Evolutionary conservation across 2,888 invertebrate genomes (phyloP).

Genomic region (Eupithecia tripunctaria): DNA sequence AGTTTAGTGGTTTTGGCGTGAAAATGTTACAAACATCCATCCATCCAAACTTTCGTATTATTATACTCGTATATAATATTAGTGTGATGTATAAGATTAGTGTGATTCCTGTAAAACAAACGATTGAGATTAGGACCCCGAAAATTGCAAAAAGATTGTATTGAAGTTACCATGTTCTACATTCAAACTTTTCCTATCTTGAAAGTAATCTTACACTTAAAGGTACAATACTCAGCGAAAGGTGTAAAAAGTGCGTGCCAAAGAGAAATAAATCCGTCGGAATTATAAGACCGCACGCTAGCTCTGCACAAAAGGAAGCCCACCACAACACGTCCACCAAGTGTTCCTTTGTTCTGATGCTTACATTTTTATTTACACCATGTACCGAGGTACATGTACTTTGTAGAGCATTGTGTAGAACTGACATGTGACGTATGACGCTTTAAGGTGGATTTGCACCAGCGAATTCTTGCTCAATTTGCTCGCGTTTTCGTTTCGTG

Average conservation of each 20-base stretch:
- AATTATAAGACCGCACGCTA: conserved; percentile 28
- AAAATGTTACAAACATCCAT: too few relatives aligned
- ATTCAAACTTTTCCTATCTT: neutral
- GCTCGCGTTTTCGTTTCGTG: neutral
- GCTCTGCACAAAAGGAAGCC: conserved; percentile 33
- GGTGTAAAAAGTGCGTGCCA: conserved; percentile 31
- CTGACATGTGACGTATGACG: conserved; percentile 32
- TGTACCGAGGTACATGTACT: conserved; percentile 6
- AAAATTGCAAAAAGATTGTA: neutral
- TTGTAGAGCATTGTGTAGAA: conserved; percentile 18
- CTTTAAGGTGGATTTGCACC: conserved; percentile 12
- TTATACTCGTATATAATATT: too few relatives aligned
- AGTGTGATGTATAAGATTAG: too few relatives aligned
- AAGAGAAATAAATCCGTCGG: conserved; percentile 25
- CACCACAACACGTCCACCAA: conserved; percentile 35
- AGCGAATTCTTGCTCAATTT: neutral
- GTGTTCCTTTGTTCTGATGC: conserved; percentile 38
- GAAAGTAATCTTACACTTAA: conserved; percentile 4
- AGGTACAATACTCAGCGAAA: conserved; percentile 16
- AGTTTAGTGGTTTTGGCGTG: too few relatives aligned
- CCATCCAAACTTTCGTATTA: too few relatives aligned
- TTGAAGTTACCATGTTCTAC: neutral
- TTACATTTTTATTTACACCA: conserved; percentile 35
- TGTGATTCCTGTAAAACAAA: neutral
- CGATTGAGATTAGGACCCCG: neutral